A percentile compares a stretch with the other conserved stretches of the same genome.
phyloP scores from a whole-genome alignment of 2,113 vertebrate species.

The Onychostruthus taczanowskii region DNA sequence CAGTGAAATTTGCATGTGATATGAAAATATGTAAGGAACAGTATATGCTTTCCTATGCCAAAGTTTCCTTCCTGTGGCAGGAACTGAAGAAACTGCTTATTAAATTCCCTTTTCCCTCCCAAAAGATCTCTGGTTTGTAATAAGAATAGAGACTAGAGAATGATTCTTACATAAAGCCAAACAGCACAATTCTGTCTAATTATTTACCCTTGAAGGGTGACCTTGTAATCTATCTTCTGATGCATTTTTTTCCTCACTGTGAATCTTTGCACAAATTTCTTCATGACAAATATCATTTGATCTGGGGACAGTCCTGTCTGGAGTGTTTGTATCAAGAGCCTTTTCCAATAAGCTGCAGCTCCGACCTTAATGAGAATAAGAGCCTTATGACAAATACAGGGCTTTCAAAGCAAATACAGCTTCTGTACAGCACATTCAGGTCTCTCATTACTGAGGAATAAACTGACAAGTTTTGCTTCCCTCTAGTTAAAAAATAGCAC shows the following conservation, averaged over 20 bases:
- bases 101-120: neutral
- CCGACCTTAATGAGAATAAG: constrained; percentile 13
- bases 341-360: constrained; percentile 22
- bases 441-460: neutral
- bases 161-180: neutral
- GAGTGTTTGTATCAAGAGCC: constrained; percentile 4
- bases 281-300: constrained; percentile 48
- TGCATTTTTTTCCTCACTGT: neutral
- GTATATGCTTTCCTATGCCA: neutral
- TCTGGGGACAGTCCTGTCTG: constrained; percentile 33
- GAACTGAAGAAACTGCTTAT: neutral
- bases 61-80: neutral
- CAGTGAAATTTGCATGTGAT: neutral
- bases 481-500: neutral
- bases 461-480: neutral
- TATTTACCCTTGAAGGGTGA: constrained; percentile 37
- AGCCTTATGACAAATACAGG: constrained; percentile 2
- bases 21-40: neutral
- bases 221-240: constrained; percentile 9
- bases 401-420: neutral
- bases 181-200: neutral
- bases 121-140: neutral
- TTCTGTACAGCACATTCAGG: neutral
- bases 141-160: neutral
- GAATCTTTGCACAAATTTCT: constrained; percentile 31